These are phyloP conservation scores for Bradypus variegatus DNA, from an alignment of 2,797 vertebrate genomes.

Conservation along the genomic window DNA sequence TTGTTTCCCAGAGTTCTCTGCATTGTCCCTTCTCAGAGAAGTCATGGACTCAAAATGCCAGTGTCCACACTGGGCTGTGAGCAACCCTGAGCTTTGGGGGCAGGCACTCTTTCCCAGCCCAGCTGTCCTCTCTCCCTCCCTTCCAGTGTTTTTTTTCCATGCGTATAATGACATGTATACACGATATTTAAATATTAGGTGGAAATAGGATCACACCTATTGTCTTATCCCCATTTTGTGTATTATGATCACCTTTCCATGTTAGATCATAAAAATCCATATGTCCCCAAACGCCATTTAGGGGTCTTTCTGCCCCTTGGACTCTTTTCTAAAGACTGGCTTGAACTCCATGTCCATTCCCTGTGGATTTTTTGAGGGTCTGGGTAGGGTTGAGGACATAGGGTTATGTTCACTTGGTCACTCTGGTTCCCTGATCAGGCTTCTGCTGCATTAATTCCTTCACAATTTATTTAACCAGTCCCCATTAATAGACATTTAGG, in stretches of 20 bases:
- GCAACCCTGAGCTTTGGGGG: not conserved
- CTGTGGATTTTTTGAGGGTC: not conserved
- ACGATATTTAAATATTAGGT: conserved; percentile 1
- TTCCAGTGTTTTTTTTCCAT: not conserved
- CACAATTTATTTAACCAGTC: not conserved
- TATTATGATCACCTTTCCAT: not conserved
- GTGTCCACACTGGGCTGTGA: not conserved
- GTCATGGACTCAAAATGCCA: not conserved
- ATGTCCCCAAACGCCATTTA: not conserved
- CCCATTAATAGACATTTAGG: not conserved
- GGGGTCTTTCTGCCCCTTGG: not conserved
- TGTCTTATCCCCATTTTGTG: not conserved
- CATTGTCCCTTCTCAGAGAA: not conserved
- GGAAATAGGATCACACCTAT: not conserved
- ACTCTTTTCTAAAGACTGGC: not conserved
- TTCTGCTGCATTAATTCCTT: not conserved
- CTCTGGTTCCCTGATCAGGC: not conserved
- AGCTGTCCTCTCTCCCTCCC: not conserved
- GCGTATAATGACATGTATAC: not conserved
- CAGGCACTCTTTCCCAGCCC: not conserved
- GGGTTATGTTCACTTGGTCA: not conserved
- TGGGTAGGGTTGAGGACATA: not conserved
- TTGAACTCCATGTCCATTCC: not conserved
- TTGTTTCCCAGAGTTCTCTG: not conserved
- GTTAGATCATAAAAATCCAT: not conserved